Evolutionary conservation across 2,113 vertebrate species (phyloP), one percentile per base, ranked within the genome.

Genomic region (Copsychus sechellarum): DNA sequence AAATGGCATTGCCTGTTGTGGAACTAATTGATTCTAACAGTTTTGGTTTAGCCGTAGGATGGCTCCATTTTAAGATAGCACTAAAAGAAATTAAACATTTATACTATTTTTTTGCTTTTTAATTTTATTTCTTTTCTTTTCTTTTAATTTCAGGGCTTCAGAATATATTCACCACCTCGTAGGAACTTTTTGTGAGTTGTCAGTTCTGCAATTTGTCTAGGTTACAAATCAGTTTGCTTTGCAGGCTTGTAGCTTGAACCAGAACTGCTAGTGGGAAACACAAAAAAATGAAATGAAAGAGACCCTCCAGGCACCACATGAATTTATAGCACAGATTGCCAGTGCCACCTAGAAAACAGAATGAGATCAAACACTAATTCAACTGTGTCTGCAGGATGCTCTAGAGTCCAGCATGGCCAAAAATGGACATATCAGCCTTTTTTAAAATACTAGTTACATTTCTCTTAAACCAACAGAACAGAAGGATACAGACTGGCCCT

Each of bases 331-430:
- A 64, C 48, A 90, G 71, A 64, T 88, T 95, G 60, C 69, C 90
- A 90, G 80, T 94, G 80, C 64, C 82, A 88, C 76, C 76, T 76
- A 95, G 82, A 93, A 97, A 96, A 81, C 34, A 73, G 67, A 86
- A 80, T 51, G 67, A 93, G 64, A 90, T 67, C 67, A 88, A 95
- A 78, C 56, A 71, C 17, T 83, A 80, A 90, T 86, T 81, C 29
- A 29, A 40, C 66, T 57, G 8, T 47, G 65, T 87, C 90, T 87
- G 42, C 85, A 86, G 79, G 79, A 83, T 94, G 42, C 58, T 80
- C 33, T 47, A 53, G 79, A 93, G 92, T 92, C 31, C 66, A 93
- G 47, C 33, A 48, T 29, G 26, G 82, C 31, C 33, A 61, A 82
- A 95, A 92, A 57, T 17, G 61, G 43, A 80, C 66, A 72, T 11